These are phyloP conservation scores for Netelia melanura DNA, from an alignment of 2,888 invertebrate genomes.

Conservation along the genomic window DNA sequence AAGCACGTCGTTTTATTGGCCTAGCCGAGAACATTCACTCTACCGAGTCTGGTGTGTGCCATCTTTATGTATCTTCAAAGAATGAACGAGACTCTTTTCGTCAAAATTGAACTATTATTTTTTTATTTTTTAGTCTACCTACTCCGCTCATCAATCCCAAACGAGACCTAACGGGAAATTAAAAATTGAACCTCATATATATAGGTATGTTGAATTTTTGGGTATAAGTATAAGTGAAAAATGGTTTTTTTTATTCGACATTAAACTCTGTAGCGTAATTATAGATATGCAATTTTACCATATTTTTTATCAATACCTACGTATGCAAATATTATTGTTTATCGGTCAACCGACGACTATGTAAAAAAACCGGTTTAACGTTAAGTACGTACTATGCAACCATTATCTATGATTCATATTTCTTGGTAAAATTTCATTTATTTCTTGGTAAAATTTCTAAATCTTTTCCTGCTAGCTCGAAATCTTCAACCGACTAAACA, in stretches of 20 bases:
- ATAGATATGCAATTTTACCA: no score
- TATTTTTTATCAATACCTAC: no score
- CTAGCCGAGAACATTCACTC: slow-evolving; percentile 36
- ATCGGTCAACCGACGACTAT: not conserved
- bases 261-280: not conserved
- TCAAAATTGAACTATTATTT: slow-evolving; percentile 17
- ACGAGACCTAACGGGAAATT: no score
- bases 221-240: not conserved
- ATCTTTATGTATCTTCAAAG: slow-evolving; percentile 10
- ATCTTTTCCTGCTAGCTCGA: not conserved
- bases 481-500: not conserved
- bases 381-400: not conserved
- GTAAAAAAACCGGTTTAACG: not conserved
- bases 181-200: no score
- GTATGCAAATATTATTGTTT: not conserved
- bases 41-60: slow-evolving; percentile 1
- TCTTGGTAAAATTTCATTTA: not conserved
- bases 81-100: slow-evolving; percentile 8
- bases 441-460: not conserved
- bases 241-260: not conserved
- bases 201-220: no score
- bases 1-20: slow-evolving; percentile 52
- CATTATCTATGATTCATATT: not conserved
- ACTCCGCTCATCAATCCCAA: no score
- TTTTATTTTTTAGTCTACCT: not conserved